Conservation (phyloP, 2,113 vertebrate genomes). For the Meles meles region DNA sequence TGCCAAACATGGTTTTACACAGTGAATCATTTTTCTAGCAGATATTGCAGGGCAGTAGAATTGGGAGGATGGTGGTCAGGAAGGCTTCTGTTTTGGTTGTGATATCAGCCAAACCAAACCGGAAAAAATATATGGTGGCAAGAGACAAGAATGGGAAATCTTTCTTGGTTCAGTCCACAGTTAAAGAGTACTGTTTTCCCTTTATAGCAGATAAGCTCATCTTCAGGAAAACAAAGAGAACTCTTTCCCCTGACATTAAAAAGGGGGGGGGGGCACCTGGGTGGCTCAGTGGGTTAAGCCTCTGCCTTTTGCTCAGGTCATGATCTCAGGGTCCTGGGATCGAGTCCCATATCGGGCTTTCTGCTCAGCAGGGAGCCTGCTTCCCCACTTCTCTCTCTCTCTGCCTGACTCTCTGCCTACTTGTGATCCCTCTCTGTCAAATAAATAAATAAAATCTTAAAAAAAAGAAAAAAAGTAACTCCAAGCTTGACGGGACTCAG, state of each 20-base stretch:
- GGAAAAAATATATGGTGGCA: not conserved
- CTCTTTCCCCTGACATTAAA: not conserved
- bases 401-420: too few species aligned
- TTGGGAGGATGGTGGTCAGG: not conserved
- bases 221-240: constrained; percentile 19
- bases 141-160: not conserved
- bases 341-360: too few species aligned
- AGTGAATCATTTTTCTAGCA: constrained; percentile 17
- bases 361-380: too few species aligned
- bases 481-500: not conserved
- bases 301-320: too few species aligned
- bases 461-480: not conserved
- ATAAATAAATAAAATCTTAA: not conserved
- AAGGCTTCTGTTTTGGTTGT: not conserved
- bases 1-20: not conserved
- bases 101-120: not conserved
- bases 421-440: too few species aligned
- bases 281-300: too few species aligned
- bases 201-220: not conserved
- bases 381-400: too few species aligned
- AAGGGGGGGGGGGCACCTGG: not conserved
- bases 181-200: not conserved
- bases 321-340: too few species aligned
- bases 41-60: not conserved
- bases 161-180: not conserved